Percentiles rank a stretch among this genome's conserved stretches.
These are phyloP conservation scores for Nothocercus nigrocapillus DNA, from an alignment of 2,113 vertebrate genomes.

Conservation along the genomic window DNA sequence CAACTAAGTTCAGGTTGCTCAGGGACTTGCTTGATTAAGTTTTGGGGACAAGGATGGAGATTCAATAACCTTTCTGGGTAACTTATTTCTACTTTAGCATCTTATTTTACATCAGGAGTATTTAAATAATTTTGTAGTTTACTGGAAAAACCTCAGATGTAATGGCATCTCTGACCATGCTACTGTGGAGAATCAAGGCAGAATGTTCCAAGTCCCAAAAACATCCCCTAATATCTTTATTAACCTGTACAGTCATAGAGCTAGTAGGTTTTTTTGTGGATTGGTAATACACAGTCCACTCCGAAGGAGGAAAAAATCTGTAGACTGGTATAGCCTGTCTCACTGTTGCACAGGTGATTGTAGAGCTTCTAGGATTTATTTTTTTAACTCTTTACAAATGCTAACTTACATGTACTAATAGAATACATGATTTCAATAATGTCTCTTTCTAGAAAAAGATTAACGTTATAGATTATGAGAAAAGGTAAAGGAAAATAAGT, in stretches of 20 bases:
- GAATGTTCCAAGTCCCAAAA: neutral
- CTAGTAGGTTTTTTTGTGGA: neutral
- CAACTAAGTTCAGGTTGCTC: neutral
- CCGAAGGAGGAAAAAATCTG: neutral
- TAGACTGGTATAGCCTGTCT: neutral
- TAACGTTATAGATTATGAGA: accelerated
- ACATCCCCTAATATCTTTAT: neutral
- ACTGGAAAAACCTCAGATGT: neutral
- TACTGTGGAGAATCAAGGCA: neutral
- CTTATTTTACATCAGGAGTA: neutral
- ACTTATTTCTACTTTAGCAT: neutral
- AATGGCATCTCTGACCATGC: accelerated
- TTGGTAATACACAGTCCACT: neutral
- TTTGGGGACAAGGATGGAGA: neutral
- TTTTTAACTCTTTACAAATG: neutral
- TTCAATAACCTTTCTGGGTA: neutral
- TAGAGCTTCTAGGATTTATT: accelerated
- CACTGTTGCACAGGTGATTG: neutral
- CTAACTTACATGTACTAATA: neutral
- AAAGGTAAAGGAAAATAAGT: neutral
- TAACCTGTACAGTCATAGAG: neutral
- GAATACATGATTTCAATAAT: neutral
- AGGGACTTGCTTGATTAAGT: neutral
- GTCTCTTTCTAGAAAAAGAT: neutral
- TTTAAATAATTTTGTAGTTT: neutral